Evolutionary conservation across 2,797 vertebrate species (phyloP).

Genomic region (Eulemur mongoz): DNA sequence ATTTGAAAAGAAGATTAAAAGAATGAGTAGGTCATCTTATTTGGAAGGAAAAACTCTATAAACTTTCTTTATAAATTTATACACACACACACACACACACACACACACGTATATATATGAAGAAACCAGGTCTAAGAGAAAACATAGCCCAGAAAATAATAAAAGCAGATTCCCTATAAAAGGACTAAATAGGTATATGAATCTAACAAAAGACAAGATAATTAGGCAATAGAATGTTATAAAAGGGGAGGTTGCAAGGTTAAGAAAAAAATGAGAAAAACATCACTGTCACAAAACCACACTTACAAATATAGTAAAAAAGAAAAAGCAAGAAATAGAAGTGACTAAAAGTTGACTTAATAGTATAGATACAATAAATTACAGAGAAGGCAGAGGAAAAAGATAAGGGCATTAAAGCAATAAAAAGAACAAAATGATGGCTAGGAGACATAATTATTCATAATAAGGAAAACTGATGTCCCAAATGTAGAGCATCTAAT

Average conservation of each 20-base stretch:
- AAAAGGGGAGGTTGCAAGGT: not conserved
- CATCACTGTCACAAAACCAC: not conserved
- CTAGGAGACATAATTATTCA: too few relatives aligned
- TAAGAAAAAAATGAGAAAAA: not conserved
- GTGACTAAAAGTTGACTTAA: not conserved
- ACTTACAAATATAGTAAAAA: not conserved
- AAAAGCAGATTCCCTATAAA: not conserved
- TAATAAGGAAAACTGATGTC: too few relatives aligned
- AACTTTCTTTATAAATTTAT: not conserved
- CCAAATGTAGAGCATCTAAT: too few relatives aligned
- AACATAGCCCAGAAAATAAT: not conserved
- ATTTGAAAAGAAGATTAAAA: not conserved
- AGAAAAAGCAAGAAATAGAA: not conserved
- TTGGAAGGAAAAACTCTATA: not conserved
- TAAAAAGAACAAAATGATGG: not conserved
- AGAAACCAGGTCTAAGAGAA: not conserved
- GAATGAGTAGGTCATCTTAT: not conserved
- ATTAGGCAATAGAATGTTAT: not conserved
- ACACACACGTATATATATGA: not conserved
- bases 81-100: too few relatives aligned
- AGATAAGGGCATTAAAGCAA: not conserved
- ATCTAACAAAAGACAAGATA: not conserved
- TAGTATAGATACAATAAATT: not conserved
- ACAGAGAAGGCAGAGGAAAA: not conserved
- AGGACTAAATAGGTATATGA: not conserved